Evolutionary conservation across 2,113 vertebrate species (phyloP), one percentile per base, ranked within the genome.

Genomic region (Murina feae): DNA sequence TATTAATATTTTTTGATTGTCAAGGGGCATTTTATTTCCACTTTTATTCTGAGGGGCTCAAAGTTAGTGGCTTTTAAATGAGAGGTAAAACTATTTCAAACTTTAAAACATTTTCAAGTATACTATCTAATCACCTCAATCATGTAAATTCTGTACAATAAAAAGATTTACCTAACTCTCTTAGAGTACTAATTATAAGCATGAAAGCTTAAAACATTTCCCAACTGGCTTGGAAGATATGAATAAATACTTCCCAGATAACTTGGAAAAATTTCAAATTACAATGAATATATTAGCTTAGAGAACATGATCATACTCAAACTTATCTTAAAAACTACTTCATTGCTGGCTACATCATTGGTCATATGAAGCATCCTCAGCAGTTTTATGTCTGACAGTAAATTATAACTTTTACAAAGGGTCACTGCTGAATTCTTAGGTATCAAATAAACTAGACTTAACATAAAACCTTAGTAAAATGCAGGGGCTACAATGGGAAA

Each of bases 401-500:
- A 69, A 82, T 88, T 91, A 85, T 71, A 49, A 69, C 39, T 93
- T 75, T 81, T 55, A 89, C 65, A 53, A 93, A 53, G 23, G 63
- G 14, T 91, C 65, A 81, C 20, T 85, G 21, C 25, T 81, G 53
- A 81, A 89, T 47, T 14, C 4, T 44, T 86, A 89, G 6, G 12
- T 20, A 18, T 51, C 91, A 87, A 80, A 88, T 74, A 74, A 84
- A 85, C 10, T 63, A 84, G 8, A 49, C 7, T 87, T 88, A 58
- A 18, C 55, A 55, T 78, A 6, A 81, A 91, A 75, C 63, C 28
- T 58, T 74, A 66, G 68, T 84, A 82, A 30, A 11, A 82, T 96
- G 20, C 9, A 71, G 23, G 75, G 9, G 4, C 75, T 81, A 69
- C 71, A 75, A 80, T 68, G 47, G 51, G 37, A 86, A 90, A 86